A percentile compares a stretch with the other conserved stretches of the same genome.
phyloP scores from a whole-genome alignment of 2,888 invertebrate genomes.

The Athalia circularis region DNA sequence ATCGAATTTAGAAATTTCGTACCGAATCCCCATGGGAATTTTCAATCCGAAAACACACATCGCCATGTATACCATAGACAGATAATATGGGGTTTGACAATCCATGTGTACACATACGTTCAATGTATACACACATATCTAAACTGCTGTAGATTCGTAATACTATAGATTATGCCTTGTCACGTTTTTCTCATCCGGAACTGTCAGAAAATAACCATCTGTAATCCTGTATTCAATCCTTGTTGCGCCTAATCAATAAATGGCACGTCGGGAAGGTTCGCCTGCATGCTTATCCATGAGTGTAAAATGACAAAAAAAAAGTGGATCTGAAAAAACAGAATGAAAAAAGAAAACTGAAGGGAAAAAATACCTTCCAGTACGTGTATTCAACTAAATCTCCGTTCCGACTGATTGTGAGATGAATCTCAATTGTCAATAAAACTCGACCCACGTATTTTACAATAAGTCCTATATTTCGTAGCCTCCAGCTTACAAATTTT shows the following conservation, averaged over 20 bases:
- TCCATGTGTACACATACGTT: constrained; percentile 22
- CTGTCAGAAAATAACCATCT: constrained; percentile 27
- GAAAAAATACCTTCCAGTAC: not conserved
- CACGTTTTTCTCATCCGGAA: constrained; percentile 47
- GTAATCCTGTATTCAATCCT: constrained; percentile 47
- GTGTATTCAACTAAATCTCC: constrained; percentile 29
- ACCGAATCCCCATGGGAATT: not conserved
- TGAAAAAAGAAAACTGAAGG: too few species aligned
- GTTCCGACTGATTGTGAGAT: not conserved
- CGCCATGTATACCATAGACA: not conserved
- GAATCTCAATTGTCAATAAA: constrained; percentile 12
- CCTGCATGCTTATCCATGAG: not conserved
- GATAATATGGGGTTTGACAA: constrained; percentile 11
- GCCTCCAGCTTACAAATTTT: not conserved
- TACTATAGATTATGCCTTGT: constrained; percentile 47
- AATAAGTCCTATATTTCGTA: not conserved
- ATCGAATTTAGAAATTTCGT: too few species aligned
- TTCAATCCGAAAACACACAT: not conserved
- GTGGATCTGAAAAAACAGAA: too few species aligned
- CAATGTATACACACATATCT: not conserved
- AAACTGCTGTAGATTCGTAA: not conserved
- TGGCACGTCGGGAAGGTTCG: constrained; percentile 13
- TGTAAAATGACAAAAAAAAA: too few species aligned
- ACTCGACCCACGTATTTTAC: not conserved
- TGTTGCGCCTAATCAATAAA: constrained; percentile 37